Evolutionary conservation across 2,797 vertebrate species (phyloP).

Genomic region (Alca torda): DNA sequence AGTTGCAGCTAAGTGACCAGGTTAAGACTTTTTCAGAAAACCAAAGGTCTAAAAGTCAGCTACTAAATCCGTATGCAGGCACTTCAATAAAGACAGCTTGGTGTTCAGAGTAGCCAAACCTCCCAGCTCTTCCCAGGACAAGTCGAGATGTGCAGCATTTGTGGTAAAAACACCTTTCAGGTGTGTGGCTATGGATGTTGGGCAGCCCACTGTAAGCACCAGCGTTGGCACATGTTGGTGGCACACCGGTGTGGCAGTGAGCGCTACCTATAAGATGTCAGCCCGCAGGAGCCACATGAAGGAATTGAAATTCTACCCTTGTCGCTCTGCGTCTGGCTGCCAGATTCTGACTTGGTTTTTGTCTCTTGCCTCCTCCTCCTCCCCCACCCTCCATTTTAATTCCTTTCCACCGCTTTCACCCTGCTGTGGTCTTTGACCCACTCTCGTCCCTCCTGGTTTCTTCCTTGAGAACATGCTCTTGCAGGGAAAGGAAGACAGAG

Average conservation of each 20-base stretch:
- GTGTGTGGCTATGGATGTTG: not conserved
- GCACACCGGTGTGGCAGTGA: not conserved
- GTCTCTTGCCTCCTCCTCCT: not conserved
- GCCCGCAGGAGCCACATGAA: not conserved
- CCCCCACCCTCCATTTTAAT: constrained; percentile 1
- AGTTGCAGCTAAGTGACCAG: not conserved
- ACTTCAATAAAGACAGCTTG: not conserved
- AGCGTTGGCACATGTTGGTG: not conserved
- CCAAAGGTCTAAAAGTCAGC: not conserved
- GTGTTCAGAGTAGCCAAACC: not conserved
- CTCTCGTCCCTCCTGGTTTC: constrained; percentile 45
- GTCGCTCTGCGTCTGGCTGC: not conserved
- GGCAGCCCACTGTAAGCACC: not conserved
- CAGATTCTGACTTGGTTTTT: constrained; percentile 41
- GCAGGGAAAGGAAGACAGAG: constrained; percentile 55
- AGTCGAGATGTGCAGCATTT: not conserved
- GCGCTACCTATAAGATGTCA: not conserved
- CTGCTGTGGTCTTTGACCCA: constrained; percentile 27
- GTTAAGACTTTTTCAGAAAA: constrained; percentile 18
- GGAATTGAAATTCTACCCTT: constrained; percentile 34
- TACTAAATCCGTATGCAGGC: not conserved
- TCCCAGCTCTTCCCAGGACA: not conserved
- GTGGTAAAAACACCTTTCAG: not conserved
- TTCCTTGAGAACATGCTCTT: constrained; percentile 48
- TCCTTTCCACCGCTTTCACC: constrained; percentile 27